Evolutionary conservation across 2,888 invertebrate species (phyloP).

Genomic region (Stomorhina lunata): DNA sequence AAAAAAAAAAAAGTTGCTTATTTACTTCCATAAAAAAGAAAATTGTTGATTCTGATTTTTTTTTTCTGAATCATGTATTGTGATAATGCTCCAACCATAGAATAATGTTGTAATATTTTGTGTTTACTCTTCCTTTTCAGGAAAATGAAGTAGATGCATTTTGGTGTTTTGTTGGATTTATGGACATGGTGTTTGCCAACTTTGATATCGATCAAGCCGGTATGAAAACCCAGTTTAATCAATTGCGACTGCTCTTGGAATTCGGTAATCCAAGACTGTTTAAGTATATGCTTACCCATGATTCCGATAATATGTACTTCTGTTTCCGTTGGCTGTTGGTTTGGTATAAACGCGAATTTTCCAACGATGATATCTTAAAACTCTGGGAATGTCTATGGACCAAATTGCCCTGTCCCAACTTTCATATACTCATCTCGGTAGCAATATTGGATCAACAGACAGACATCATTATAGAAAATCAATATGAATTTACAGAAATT

Average conservation of each 20-base stretch:
- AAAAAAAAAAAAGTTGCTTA: too few relatives aligned
- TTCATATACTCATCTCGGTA: conserved; percentile 95
- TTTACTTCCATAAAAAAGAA: background rate
- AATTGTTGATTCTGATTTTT: too few relatives aligned
- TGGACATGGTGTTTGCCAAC: conserved; percentile 95
- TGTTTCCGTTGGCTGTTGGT: conserved; percentile 99
- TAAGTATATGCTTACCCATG: conserved; percentile 86
- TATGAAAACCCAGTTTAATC: conserved; percentile 95
- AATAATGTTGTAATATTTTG: too few relatives aligned
- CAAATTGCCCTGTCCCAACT: conserved; percentile 94
- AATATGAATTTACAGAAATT: conserved; percentile 97
- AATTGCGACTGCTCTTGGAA: conserved; percentile 89
- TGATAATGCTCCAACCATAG: too few relatives aligned
- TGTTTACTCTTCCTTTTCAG: too few relatives aligned
- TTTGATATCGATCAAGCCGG: conserved; percentile 98
- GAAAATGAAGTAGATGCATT: conserved; percentile 97
- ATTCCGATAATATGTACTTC: conserved; percentile 96
- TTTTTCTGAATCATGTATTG: too few relatives aligned
- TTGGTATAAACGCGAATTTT: conserved; percentile 96
- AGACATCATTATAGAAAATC: conserved; percentile 91
- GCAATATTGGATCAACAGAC: conserved; percentile 96
- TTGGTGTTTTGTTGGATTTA: conserved; percentile 99
- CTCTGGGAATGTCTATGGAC: conserved; percentile 99
- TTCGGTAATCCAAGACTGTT: conserved; percentile 92
- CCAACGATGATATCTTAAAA: conserved; percentile 90